Evolutionary conservation across 2,888 invertebrate species (phyloP).

Genomic region (Didymodactylos carnosus): DNA sequence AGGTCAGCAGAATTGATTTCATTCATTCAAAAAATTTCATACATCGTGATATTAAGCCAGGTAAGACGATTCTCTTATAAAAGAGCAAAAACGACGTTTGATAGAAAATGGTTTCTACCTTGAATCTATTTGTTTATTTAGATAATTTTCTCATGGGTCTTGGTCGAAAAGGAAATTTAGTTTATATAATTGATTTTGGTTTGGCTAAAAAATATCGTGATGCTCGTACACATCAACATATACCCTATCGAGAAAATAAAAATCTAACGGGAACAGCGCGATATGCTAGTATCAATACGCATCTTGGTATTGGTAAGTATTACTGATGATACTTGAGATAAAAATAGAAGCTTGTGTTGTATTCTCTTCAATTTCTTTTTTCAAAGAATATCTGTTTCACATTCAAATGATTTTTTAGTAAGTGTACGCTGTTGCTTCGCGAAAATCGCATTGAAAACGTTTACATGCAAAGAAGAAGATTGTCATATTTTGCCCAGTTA

Average conservation of each 20-base stretch:
- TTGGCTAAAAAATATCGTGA: slow-evolving; percentile 96
- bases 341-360: background rate
- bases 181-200: slow-evolving; percentile 33
- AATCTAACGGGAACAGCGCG: slow-evolving; percentile 38
- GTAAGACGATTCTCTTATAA: too few relatives aligned
- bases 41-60: slow-evolving; percentile 45
- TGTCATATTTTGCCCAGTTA: too few relatives aligned
- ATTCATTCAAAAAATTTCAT: slow-evolving; percentile 98
- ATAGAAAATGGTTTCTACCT: background rate
- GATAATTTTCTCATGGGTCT: slow-evolving; percentile 42
- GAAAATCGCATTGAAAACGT: too few relatives aligned
- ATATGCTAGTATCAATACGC: slow-evolving; percentile 97
- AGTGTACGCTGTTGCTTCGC: too few relatives aligned
- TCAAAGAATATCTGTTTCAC: too few relatives aligned
- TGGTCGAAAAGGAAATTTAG: slow-evolving; percentile 26
- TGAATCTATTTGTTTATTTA: background rate
- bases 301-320: slow-evolving; percentile 57
- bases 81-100: too few relatives aligned
- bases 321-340: too few relatives aligned
- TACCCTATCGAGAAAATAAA: slow-evolving; percentile 54
- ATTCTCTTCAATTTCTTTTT: too few relatives aligned
- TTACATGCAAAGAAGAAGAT: too few relatives aligned
- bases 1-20: slow-evolving; percentile 68
- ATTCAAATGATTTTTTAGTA: too few relatives aligned
- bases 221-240: slow-evolving; percentile 70